phyloP scores from a whole-genome alignment of 2,113 vertebrate genomes.

The Bolborhynchus lineola region DNA sequence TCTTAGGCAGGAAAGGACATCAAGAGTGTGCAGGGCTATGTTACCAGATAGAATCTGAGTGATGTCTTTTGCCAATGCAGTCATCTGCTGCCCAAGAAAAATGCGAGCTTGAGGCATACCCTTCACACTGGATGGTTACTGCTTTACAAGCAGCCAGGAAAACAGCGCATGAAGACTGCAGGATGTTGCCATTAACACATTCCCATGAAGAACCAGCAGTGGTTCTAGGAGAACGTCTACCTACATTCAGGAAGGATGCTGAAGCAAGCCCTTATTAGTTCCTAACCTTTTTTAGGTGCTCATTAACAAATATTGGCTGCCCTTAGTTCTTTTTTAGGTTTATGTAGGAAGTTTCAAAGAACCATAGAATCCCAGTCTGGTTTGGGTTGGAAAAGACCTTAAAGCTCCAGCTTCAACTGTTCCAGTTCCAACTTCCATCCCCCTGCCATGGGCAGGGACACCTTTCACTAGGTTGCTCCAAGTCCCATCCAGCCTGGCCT shows the following conservation, averaged over 20 bases:
- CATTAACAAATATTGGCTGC: not conserved
- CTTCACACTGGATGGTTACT: not conserved
- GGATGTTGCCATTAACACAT: not conserved
- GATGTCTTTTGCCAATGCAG: not conserved
- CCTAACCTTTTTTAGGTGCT: not conserved
- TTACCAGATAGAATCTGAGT: not conserved
- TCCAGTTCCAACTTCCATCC: not conserved
- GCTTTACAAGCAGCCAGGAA: not conserved
- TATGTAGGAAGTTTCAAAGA: not conserved
- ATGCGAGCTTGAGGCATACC: not conserved
- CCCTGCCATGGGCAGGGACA: not conserved
- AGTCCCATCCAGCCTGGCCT: not conserved
- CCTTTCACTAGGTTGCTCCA: not conserved
- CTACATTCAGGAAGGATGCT: not conserved
- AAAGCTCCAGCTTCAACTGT: too few species aligned
- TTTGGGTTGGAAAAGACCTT: not conserved
- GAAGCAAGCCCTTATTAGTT: not conserved
- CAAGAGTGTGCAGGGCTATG: not conserved
- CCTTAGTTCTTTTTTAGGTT: not conserved
- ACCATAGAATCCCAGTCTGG: not conserved
- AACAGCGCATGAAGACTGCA: not conserved
- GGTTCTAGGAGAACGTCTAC: not conserved
- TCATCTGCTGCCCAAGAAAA: not conserved
- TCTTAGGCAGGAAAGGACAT: not conserved
- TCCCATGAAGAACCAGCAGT: not conserved